Evolutionary conservation across 2,888 invertebrate genomes (phyloP), one percentile per base, ranked within the genome.

Genomic region (Tanypteryx hageni): DNA sequence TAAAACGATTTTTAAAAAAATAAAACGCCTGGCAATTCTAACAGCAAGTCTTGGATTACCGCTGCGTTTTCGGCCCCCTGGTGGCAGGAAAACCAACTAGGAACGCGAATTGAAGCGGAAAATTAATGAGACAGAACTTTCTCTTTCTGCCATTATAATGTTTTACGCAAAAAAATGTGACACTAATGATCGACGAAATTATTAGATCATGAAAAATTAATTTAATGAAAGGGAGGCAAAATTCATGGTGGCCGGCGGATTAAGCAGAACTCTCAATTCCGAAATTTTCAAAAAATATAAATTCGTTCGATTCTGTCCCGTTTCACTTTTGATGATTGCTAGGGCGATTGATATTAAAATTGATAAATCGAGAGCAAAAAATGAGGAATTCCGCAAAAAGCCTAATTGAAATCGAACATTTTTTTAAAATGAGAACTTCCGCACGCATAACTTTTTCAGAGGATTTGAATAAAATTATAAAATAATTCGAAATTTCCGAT

Each of bases 141-240:
- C 89, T 59, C 89, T 89, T 89, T 89, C 61, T 13, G 14, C 64
- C 64, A 11, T 58, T 31, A 76, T 76, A 44, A n/a, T 61, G 27
- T 56, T 68, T 68, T 22, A 44, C 64, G 64, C 64, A 89, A 89
- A 64, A n/a, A 44, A 64, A 89, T 89, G 89, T 89, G 89, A 89
- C 89, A 64, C 64, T 89, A 89, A 64, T 31, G 44, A 31, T 31
- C 27, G 56, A 44, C 64, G 64, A 68, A 89, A 56, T 89, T 16
- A 89, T 89, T 89, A 89, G 44, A 44, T 76, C 76, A 76, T 76
- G 76, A 76, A 76, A 76, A 76, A 76, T 76, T 76, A 76, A 76
- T 76, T 76, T 27, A 22, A 27, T 27, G 76, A 76, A 76, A 76
- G 76, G 76, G 76, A 27, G 22, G 76, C 11, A 7, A 27, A 76